A percentile compares a stretch with the other conserved stretches of the same genome.
phyloP scores from a whole-genome alignment of 2,888 invertebrate species.

The Limnephilus lunatus region DNA sequence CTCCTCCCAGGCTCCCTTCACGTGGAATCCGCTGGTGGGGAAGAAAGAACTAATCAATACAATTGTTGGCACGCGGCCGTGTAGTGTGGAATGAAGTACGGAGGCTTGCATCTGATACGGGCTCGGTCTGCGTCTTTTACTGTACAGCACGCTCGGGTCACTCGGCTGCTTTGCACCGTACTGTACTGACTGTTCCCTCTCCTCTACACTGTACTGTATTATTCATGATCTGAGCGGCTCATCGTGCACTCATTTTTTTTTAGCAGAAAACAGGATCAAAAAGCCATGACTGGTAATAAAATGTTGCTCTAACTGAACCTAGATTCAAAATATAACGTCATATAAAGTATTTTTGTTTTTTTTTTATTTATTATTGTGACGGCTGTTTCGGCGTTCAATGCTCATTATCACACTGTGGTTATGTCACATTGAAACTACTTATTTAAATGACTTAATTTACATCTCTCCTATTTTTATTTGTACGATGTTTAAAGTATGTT shows the following conservation, averaged over 20 bases:
- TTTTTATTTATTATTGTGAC: no score
- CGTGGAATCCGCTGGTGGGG: constrained; percentile 46
- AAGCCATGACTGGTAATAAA: not conserved
- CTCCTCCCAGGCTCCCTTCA: constrained; percentile 23
- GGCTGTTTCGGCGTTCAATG: no score
- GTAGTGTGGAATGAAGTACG: not conserved
- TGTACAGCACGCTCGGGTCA: not conserved
- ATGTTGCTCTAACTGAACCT: not conserved
- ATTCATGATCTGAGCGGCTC: not conserved
- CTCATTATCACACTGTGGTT: no score
- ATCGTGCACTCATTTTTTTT: not conserved
- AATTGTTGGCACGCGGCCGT: constrained; percentile 63
- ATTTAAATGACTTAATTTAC: no score
- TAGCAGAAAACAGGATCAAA: not conserved
- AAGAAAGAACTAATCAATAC: constrained; percentile 64
- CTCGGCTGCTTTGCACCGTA: not conserved
- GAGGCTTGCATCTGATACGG: not conserved
- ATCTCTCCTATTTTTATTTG: no score
- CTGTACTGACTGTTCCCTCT: not conserved
- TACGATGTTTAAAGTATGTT: no score
- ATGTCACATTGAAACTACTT: no score
- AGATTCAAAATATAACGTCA: not conserved
- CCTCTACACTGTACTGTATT: not conserved
- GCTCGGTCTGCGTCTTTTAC: not conserved
- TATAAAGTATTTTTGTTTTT: no score